A percentile compares a stretch with the other conserved stretches of the same genome.
phyloP scores from a whole-genome alignment of 1,140 invertebrate genomes.

The Brachionus manjavacas region DNA sequence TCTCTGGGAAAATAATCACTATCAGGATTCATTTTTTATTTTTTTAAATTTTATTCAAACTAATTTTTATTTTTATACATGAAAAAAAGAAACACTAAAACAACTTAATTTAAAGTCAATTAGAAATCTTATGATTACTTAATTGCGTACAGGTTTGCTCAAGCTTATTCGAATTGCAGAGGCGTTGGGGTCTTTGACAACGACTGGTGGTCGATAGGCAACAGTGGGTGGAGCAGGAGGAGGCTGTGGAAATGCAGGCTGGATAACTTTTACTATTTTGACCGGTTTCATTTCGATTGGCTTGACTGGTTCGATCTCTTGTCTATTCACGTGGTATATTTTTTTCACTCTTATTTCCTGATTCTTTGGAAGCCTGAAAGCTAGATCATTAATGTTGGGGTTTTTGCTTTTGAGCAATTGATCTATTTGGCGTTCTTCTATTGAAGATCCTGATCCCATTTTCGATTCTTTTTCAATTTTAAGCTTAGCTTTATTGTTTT shows the following conservation, averaged over 20 bases:
- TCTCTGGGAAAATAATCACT: background rate
- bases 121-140: constrained; percentile 17
- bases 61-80: background rate
- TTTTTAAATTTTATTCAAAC: background rate
- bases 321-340: constrained; percentile 37
- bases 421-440: background rate
- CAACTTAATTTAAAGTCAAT: constrained; percentile 9
- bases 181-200: background rate
- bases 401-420: background rate
- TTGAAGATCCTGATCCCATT: background rate
- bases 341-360: constrained; percentile 15
- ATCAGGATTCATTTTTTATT: constrained; percentile 28
- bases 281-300: background rate
- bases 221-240: background rate
- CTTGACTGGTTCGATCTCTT: background rate
- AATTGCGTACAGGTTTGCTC: background rate
- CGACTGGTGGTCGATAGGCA: background rate
- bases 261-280: background rate
- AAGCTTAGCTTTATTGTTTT: background rate
- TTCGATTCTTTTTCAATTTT: background rate
- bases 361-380: background rate
- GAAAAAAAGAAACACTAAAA: background rate
- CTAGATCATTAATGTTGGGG: background rate
- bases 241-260: background rate
- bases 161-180: background rate